Base-by-base conservation (phyloP, 2,113 vertebrate genomes). In the Furnarius figulus region DNA sequence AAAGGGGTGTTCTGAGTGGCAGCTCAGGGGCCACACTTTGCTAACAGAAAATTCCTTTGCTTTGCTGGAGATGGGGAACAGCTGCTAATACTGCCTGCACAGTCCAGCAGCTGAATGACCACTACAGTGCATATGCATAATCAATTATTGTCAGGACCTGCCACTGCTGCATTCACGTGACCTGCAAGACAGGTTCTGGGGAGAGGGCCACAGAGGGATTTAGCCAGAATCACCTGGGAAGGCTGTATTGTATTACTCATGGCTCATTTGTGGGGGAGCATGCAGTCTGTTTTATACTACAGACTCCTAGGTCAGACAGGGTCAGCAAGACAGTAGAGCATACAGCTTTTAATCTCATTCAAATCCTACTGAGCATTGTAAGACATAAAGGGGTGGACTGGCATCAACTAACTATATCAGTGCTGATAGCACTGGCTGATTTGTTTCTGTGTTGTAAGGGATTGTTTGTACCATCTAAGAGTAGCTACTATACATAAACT, bases 1-100 rank as follows among this genome's bases (percentile, higher is more conserved):
- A 93, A 81, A 81, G 47, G 47, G 65, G 24, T 89, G 52, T n/a
- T 76, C 79, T 95, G 88, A 85, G 85, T 61, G 63, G 82, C 85
- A 85, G 90, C 49, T 79, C 63, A 81, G 95, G 83, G 70, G 76
- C 89, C 61, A 75, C 0, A 25, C 17, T 89, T 78, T 68, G 40
- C 70, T 91, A 73, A 92, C 65, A 89, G 86, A 95, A 92, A 92
- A 92, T 97, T 90, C 89, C 91, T 93, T 83, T 89, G 68, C 93
- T 74, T 86, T 82, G 56, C 89, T 92, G 80, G 84, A 95, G 95
- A 93, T 87, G 77, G 86, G 61, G 89, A 95, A 94, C 94, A 95
- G 92, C 91, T 96, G 92, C 80, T 80, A 55, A 33, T 44, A 63
- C 65, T 47, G 86, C 63, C 30, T 2, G 33, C 56, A 46, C 9